Evolutionary conservation across 2,888 invertebrate species (phyloP).

Genomic region (Drosophila acutilabella): DNA sequence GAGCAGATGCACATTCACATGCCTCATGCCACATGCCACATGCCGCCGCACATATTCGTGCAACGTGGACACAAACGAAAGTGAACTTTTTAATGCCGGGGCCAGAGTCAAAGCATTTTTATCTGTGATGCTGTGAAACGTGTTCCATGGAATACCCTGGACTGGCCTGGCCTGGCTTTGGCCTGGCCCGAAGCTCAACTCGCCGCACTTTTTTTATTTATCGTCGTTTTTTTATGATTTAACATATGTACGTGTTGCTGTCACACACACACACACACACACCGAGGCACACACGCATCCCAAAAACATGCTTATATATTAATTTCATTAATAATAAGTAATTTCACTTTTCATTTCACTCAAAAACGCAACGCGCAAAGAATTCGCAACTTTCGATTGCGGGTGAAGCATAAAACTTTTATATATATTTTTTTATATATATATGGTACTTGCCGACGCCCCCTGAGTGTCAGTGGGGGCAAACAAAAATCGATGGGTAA

Average conservation of each 20-base stretch:
- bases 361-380: slow-evolving; percentile 54
- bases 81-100: slow-evolving; percentile 77
- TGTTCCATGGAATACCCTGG: slow-evolving; percentile 66
- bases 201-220: slow-evolving; percentile 55
- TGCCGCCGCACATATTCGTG: slow-evolving; percentile 18
- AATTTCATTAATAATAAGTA: slow-evolving; percentile 80
- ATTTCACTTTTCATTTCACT: slow-evolving; percentile 79
- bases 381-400: slow-evolving; percentile 77
- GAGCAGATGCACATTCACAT: slow-evolving; percentile 50
- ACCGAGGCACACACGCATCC: slow-evolving; percentile 46
- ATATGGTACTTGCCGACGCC: background rate
- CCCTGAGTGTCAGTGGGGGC: slow-evolving; percentile 31
- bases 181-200: slow-evolving; percentile 16
- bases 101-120: slow-evolving; percentile 65
- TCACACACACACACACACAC: slow-evolving; percentile 47
- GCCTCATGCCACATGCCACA: slow-evolving; percentile 28
- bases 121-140: slow-evolving; percentile 66
- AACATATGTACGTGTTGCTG: slow-evolving; percentile 77
- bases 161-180: slow-evolving; percentile 32
- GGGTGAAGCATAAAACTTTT: slow-evolving; percentile 46
- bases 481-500: slow-evolving; percentile 66
- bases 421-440: background rate
- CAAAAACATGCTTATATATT: slow-evolving; percentile 69
- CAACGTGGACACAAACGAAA: slow-evolving; percentile 73
- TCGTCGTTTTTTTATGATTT: slow-evolving; percentile 76